A percentile compares a stretch with the other conserved stretches of the same genome.
Conservation (phyloP, 2,797 vertebrate species). For the Gambelia wislizenii region DNA sequence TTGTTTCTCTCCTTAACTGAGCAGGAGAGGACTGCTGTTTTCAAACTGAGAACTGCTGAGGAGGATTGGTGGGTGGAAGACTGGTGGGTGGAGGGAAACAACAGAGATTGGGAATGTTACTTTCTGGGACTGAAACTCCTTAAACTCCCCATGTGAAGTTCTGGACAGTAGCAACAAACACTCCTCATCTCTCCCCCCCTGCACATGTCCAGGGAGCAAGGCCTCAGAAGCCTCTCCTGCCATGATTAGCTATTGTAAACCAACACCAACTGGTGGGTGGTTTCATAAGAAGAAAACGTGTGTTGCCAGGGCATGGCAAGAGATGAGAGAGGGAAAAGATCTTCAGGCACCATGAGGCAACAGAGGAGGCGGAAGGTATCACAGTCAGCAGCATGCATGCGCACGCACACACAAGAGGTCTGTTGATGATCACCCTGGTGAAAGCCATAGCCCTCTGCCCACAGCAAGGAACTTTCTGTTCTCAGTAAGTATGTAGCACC, state of each 20-base stretch:
- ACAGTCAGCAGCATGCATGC: background rate
- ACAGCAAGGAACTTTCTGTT: background rate
- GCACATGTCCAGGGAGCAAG: background rate
- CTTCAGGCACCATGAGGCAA: background rate
- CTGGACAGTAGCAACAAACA: too few relatives aligned
- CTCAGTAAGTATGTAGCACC: background rate
- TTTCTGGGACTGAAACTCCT: too few relatives aligned
- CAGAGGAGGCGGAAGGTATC: background rate
- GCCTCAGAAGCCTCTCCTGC: background rate
- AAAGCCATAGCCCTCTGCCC: background rate
- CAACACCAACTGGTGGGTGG: background rate
- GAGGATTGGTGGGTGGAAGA: background rate
- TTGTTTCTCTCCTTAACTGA: too few relatives aligned
- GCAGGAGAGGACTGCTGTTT: background rate
- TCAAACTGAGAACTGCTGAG: background rate
- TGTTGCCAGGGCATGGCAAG: background rate
- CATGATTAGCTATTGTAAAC: background rate
- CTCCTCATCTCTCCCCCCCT: background rate
- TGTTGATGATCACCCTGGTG: background rate
- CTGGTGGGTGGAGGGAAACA: background rate
- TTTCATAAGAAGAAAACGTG: background rate
- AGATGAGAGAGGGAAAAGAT: background rate
- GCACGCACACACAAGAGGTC: background rate
- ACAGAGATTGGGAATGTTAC: too few relatives aligned
- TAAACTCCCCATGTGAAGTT: too few relatives aligned